Evolutionary conservation across 2,797 vertebrate genomes (phyloP).

Genomic region (Cryptoblepharus egeriae): DNA sequence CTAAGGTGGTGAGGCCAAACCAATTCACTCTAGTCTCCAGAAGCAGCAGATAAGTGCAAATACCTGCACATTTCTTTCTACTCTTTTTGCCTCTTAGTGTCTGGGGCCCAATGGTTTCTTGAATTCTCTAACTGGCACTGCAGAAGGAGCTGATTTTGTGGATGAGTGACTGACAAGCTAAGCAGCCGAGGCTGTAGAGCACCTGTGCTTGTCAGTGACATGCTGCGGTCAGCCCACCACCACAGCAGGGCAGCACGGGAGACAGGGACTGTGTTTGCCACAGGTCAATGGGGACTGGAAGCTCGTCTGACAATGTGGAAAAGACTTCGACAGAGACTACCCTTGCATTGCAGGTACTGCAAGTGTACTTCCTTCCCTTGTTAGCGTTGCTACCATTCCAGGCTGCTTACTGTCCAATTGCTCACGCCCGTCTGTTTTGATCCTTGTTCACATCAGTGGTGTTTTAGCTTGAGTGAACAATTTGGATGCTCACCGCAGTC

Average conservation of each 20-base stretch:
- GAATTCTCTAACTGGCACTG: neutral
- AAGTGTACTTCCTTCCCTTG: neutral
- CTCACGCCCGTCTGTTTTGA: neutral
- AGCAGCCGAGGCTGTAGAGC: neutral
- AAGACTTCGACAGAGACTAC: neutral
- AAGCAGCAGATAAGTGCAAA: too few species aligned
- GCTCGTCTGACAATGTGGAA: neutral
- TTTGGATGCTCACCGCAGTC: neutral
- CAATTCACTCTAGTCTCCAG: too few species aligned
- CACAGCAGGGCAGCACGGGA: slow-evolving; percentile 4
- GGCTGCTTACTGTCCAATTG: neutral
- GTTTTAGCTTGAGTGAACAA: neutral
- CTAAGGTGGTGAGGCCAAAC: too few species aligned
- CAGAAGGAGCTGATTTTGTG: neutral
- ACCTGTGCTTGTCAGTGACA: slow-evolving; percentile 58
- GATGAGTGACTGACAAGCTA: neutral
- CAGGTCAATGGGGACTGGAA: slow-evolving; percentile 1
- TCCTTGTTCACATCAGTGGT: neutral
- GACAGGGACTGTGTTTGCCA: neutral
- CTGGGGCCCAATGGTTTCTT: neutral
- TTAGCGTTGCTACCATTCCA: too few species aligned
- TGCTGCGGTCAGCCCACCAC: neutral
- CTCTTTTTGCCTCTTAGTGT: fast-evolving
- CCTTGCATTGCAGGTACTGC: slow-evolving; percentile 16
- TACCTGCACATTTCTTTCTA: neutral